phyloP scores from a whole-genome alignment of 2,888 invertebrate species.

The Prosopocoilus inquinatus region DNA sequence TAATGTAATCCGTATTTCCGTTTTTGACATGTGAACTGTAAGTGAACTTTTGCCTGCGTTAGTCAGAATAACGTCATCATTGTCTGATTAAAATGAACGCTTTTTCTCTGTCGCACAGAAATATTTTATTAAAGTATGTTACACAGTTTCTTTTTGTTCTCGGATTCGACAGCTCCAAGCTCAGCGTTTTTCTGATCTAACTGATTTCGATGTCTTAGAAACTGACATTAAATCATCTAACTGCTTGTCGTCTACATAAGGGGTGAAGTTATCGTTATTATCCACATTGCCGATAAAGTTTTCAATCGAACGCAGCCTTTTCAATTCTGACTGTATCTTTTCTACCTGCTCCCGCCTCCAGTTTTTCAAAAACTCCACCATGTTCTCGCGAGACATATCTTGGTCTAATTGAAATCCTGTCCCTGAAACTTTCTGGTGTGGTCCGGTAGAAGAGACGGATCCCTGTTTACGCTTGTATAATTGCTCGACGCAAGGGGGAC shows the following conservation, averaged over 20 bases:
- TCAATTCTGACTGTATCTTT: conserved; percentile 43
- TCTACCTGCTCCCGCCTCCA: conserved; percentile 43
- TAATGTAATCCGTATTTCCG: too few relatives aligned
- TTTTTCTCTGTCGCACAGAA: too few relatives aligned
- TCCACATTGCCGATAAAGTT: conserved; percentile 39
- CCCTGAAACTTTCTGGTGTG: background rate
- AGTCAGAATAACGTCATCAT: too few relatives aligned
- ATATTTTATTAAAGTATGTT: too few relatives aligned
- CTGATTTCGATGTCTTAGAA: too few relatives aligned
- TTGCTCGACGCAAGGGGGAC: conserved; percentile 10
- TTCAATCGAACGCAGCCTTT: conserved; percentile 41
- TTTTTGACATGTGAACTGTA: too few relatives aligned
- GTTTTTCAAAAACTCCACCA: conserved; percentile 37
- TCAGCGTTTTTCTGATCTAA: too few relatives aligned
- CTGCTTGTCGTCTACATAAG: conserved; percentile 18
- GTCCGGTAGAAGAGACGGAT: background rate
- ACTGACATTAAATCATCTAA: conserved; percentile 17
- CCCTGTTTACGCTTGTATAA: conserved; percentile 7
- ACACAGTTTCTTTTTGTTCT: too few relatives aligned
- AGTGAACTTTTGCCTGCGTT: too few relatives aligned
- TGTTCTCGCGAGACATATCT: conserved; percentile 34
- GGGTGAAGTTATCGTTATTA: conserved; percentile 29
- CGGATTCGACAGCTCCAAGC: too few relatives aligned
- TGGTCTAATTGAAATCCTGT: conserved; percentile 28
- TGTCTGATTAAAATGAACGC: too few relatives aligned